phyloP scores from a whole-genome alignment of 1,140 invertebrate genomes.

The Drosophila ambigua region DNA sequence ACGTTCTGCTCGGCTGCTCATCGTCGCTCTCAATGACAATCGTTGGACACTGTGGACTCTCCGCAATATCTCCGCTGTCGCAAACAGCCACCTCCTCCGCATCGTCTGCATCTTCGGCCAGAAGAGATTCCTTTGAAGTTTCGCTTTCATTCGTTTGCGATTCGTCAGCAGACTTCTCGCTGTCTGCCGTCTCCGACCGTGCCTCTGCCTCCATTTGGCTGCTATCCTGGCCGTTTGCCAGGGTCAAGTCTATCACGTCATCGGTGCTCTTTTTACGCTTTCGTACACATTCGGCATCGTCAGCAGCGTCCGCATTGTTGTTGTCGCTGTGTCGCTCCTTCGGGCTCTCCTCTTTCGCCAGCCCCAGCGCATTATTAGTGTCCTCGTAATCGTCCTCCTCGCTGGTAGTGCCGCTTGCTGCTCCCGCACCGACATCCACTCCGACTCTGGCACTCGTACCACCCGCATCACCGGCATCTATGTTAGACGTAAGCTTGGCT shows the following conservation, averaged over 20 bases:
- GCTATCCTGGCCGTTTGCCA: conserved; percentile 33
- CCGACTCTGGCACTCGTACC: conserved; percentile 23
- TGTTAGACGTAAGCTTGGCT: conserved; percentile 62
- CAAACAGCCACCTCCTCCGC: neutral
- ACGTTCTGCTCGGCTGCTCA: no score
- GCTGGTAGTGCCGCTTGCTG: conserved; percentile 19
- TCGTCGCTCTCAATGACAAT: no score
- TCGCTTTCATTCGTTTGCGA: neutral
- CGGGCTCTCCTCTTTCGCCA: conserved; percentile 37
- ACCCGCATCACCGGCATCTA: conserved; percentile 45
- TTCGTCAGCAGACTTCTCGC: neutral
- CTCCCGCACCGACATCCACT: conserved; percentile 12
- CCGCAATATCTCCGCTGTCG: no score
- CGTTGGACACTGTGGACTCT: neutral
- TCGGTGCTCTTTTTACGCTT: conserved; percentile 13
- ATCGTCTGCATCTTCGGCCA: neutral
- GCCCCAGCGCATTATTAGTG: conserved; percentile 35
- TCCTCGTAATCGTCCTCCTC: conserved; percentile 68
- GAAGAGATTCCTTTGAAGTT: conserved; percentile 4
- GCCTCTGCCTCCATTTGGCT: neutral
- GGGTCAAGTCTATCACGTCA: conserved; percentile 43
- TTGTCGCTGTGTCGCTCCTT: conserved; percentile 8
- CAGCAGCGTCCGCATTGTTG: conserved; percentile 12
- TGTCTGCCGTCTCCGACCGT: neutral
- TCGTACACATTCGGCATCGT: neutral